Conservation (phyloP, 2,888 invertebrate genomes). For the Zonitis immaculata region DNA sequence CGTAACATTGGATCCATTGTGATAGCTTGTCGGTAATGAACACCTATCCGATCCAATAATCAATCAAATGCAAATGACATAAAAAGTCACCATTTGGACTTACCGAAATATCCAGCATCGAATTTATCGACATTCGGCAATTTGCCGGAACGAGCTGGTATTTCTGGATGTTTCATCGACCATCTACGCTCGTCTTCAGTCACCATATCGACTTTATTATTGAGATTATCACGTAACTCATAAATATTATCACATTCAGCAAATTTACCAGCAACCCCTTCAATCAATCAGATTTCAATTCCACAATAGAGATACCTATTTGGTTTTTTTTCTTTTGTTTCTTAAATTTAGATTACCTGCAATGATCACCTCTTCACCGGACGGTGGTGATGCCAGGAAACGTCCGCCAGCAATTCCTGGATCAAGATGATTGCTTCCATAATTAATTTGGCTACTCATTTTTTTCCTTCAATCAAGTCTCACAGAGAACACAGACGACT, state of each 20-base stretch:
- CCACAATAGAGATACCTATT: no score
- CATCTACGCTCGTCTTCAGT: slow-evolving; percentile 75
- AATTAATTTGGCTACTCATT: no score
- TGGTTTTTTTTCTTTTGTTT: no score
- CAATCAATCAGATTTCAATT: background rate
- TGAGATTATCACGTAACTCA: slow-evolving; percentile 65
- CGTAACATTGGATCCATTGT: slow-evolving; percentile 56
- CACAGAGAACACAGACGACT: no score
- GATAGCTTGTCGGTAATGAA: slow-evolving; percentile 58
- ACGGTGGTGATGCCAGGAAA: slow-evolving; percentile 40
- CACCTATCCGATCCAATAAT: slow-evolving; percentile 52
- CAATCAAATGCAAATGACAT: no score
- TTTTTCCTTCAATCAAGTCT: no score
- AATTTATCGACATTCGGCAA: slow-evolving; percentile 71
- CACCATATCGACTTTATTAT: slow-evolving; percentile 76
- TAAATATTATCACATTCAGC: slow-evolving; percentile 72
- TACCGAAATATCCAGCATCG: slow-evolving; percentile 70
- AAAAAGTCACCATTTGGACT: no score
- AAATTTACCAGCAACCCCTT: slow-evolving; percentile 62
- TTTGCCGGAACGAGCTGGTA: slow-evolving; percentile 51
- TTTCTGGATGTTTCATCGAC: slow-evolving; percentile 59
- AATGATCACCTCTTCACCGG: slow-evolving; percentile 61
- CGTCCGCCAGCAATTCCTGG: background rate
- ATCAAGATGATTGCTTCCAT: no score
- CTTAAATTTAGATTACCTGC: slow-evolving; percentile 52